Base-by-base conservation (phyloP, 1,140 invertebrate species). In the Meteorus sp. region DNA sequence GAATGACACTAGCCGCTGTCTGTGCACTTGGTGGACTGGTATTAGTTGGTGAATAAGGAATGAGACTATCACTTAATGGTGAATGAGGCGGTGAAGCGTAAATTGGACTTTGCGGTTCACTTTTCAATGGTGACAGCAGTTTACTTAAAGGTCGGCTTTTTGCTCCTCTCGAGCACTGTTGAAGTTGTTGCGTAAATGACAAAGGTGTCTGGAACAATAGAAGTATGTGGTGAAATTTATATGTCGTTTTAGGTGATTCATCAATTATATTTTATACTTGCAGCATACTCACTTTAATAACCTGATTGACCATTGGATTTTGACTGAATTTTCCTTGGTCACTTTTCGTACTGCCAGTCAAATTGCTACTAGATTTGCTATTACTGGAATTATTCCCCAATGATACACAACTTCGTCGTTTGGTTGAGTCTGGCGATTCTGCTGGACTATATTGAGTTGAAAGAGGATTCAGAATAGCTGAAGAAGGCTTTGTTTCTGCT, bases 11-110 rank as follows among this genome's bases (percentile, higher is more conserved):
- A 2, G 71, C 77, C 0, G 77, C 78, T 0, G 75, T 80, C 52
- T 81, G 73, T 4, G 76, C 75, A 50, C 74, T 78, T 1, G 78
- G 78, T 17, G 78, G 77, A 61, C 77, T 79, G 6, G 70, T 79
- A 54, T 78, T 78, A 22, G 77, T 77, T 29, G 77, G 77, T 37
- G 78, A 78, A 61, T 81, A 79, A 6, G 77, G 77, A 59, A 78
- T 80, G 37, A 80, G 68, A 58, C 79, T 78, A 67, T 91, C 89
- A 75, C 88, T 89, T 60, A 89, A 83, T n/a, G 92, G 92, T 45
- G 90, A 92, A 53, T 90, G 86, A 1, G 91, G 89, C 9, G 91
- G 91, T 45, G 89, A 91, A 1, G 91, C 89, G 69, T 93, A 93
- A 23, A 93, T 85, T 1, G 92, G 92, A 64, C 86, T 89, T 64